Percentiles rank a stretch among this genome's conserved stretches.
Conservation (phyloP, 2,888 invertebrate genomes). For the Pinctada fucata region DNA sequence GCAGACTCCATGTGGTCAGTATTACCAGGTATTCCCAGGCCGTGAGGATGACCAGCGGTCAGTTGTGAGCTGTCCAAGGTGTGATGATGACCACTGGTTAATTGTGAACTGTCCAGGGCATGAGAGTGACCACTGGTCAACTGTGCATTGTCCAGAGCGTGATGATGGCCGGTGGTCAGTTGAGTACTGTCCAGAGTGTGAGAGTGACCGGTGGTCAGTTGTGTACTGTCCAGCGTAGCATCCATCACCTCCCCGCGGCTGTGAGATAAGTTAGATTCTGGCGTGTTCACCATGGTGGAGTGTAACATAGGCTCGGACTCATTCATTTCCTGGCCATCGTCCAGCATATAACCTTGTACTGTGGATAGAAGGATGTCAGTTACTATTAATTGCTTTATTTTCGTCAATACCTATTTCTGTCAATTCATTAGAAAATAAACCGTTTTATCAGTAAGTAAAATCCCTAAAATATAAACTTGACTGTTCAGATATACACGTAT, state of each 20-base stretch:
- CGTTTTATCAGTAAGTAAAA: no score
- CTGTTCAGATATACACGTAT: neutral
- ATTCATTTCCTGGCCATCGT: slow-evolving; percentile 39
- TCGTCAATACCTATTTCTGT: neutral
- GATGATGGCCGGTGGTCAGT: neutral
- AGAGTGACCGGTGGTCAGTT: slow-evolving; percentile 12
- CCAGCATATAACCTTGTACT: slow-evolving; percentile 39
- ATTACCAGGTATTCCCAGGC: neutral
- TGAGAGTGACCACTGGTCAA: no score
- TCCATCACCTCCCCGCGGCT: slow-evolving; percentile 37
- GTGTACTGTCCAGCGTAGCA: slow-evolving; percentile 20
- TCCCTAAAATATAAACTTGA: neutral
- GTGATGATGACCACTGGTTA: neutral
- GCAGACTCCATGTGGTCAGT: slow-evolving; percentile 35
- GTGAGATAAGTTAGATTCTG: slow-evolving; percentile 14
- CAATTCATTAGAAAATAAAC: no score
- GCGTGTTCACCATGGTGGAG: slow-evolving; percentile 36
- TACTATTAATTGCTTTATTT: no score
- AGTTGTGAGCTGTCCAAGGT: slow-evolving; percentile 1
- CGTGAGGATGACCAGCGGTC: neutral
- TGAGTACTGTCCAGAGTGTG: neutral
- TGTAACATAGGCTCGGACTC: slow-evolving; percentile 42
- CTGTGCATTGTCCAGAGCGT: no score
- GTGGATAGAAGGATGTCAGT: no score
- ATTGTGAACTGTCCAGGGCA: no score